Base-by-base conservation (phyloP, 2,797 vertebrate genomes). In the Vireo griseus region DNA sequence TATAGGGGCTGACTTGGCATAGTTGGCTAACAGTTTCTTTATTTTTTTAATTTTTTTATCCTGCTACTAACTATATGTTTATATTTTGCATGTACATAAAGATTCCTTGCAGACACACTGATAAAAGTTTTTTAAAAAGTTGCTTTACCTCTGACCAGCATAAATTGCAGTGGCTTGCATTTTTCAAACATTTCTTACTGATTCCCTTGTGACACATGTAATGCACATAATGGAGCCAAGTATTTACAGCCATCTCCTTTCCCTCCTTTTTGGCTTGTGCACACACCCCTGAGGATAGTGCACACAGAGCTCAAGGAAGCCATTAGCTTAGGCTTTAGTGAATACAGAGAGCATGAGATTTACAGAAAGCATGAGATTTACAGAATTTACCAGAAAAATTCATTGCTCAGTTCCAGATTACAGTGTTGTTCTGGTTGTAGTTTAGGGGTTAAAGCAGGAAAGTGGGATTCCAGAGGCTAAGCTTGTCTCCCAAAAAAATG, bases 161-260 rank as follows among this genome's bases (percentile, higher is more conserved):
- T 31, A 91, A 95, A 92, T 92, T 91, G 37, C 59, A 87, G 42
- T 78, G 62, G 59, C 20, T 79, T 90, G 67, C 73, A 82, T 94
- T 93, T 96, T 94, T 95, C 77, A 92, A 37, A 47, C 47, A 2
- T 92, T 94, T 83, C 87, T 94, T 86, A 78, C 55, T 85, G 55
- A 89, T 95, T 96, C 94, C 92, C 94, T 89, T 68, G 90, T 94
- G 96, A 88, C 61, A 93, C 55, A 95, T 95, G 79, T 94, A 97
- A 96, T 95, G 87, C 73, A 82, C 28, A 40, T 80, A 86, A 58
- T 88, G 39, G 44, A 95, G 94, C 95, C 95, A 97, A 97, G 83
- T 92, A 97, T 96, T 97, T 97, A 95, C 88, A 92, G 51, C 57
- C 75, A 96, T 94, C 87, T 96, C 86, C 75, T 88, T 94, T 93